phyloP scores from a whole-genome alignment of 1,140 invertebrate species.

The Propsilocerus akamusi region DNA sequence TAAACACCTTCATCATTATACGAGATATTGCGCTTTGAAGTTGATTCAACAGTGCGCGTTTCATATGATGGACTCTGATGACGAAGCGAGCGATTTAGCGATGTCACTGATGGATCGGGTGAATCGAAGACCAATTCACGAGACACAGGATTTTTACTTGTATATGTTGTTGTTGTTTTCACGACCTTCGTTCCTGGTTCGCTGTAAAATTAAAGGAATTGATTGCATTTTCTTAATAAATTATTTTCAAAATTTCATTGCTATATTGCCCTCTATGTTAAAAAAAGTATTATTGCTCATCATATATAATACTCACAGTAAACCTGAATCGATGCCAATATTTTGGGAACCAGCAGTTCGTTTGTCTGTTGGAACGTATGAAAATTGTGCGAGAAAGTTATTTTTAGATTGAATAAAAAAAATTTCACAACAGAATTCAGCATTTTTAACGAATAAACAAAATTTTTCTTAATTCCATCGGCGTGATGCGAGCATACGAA shows the following conservation, averaged over 20 bases:
- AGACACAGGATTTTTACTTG: conserved; percentile 6
- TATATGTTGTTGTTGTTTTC: conserved; percentile 14
- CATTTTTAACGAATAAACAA: background rate
- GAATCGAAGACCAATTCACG: conserved; percentile 9
- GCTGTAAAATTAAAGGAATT: background rate
- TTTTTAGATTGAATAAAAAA: background rate
- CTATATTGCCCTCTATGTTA: background rate
- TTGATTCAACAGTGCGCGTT: background rate
- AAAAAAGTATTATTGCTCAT: conserved; percentile 12
- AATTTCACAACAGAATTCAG: background rate
- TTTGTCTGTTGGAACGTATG: background rate
- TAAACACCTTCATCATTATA: background rate
- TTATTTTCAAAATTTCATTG: background rate
- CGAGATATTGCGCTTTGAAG: background rate
- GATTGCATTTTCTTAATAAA: background rate
- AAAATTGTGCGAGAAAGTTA: background rate
- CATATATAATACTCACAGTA: conserved; percentile 21
- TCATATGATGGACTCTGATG: conserved; percentile 5
- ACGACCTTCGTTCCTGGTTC: conserved; percentile 17
- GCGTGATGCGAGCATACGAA: too few species aligned
- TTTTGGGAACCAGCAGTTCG: background rate
- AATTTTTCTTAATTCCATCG: background rate
- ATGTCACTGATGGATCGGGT: background rate
- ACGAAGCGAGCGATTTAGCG: background rate
- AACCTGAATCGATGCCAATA: conserved; percentile 16